Conservation (phyloP, 2,113 vertebrate genomes). For the Leuciscus idus region DNA sequence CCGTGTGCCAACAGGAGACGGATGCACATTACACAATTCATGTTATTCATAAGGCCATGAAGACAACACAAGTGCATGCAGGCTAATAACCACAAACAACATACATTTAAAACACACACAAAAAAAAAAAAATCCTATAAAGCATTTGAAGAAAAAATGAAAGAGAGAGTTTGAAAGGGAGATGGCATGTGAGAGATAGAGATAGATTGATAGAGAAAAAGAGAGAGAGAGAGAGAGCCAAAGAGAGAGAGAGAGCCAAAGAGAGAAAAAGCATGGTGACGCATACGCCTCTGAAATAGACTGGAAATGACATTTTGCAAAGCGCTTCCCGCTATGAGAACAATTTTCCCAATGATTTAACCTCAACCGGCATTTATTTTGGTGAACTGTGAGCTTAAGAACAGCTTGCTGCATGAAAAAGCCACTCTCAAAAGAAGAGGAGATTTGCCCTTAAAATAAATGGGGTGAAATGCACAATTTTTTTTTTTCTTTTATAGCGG, state of each 20-base stretch:
- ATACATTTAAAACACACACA: neutral
- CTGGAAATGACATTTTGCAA: constrained; percentile 54
- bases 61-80: constrained; percentile 19
- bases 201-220: constrained; percentile 2
- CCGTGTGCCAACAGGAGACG: constrained; percentile 28
- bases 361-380: constrained; percentile 54
- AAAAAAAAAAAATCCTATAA: neutral
- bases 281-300: constrained; percentile 43
- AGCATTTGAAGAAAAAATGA: constrained; percentile 7
- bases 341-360: constrained; percentile 56
- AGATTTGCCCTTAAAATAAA: constrained; percentile 11
- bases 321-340: constrained; percentile 46
- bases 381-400: constrained; percentile 51
- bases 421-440: constrained; percentile 7
- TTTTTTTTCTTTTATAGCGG: neutral
- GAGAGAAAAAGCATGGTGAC: constrained; percentile 29
- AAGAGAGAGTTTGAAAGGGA: neutral
- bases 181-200: neutral
- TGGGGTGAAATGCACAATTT: neutral
- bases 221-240: constrained; percentile 30
- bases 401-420: constrained; percentile 42
- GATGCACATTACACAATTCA: constrained; percentile 28
- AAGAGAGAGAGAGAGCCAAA: neutral
- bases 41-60: neutral
- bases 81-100: neutral